Evolutionary conservation across 2,797 vertebrate species (phyloP).

Genomic region (Lacerta bilineata): DNA sequence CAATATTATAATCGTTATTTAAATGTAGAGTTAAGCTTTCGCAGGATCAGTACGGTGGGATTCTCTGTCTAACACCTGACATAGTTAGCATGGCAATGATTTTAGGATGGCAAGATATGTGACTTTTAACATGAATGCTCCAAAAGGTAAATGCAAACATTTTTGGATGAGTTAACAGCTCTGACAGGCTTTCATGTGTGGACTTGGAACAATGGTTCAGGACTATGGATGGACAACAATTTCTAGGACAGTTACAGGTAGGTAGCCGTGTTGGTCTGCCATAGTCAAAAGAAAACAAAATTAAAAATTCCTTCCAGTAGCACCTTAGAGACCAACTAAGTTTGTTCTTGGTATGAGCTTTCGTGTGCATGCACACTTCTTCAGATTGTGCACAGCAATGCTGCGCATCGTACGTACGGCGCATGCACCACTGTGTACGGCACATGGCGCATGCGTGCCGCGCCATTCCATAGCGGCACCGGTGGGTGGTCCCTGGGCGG

Average conservation of each 20-base stretch:
- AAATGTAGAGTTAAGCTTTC: conserved; percentile 69
- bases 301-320: too few relatives aligned
- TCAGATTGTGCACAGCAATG: too few relatives aligned
- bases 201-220: conserved; percentile 59
- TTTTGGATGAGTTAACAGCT: conserved; percentile 87
- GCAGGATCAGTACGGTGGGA: conserved; percentile 60
- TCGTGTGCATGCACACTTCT: too few relatives aligned
- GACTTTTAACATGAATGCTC: conserved; percentile 77
- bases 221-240: background rate
- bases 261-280: too few relatives aligned
- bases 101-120: conserved; percentile 80
- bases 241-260: background rate
- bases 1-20: conserved; percentile 77
- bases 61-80: conserved; percentile 90
- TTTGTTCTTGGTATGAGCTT: too few relatives aligned
- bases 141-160: conserved; percentile 88
- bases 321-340: too few relatives aligned
- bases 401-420: too few relatives aligned
- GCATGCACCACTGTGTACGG: too few relatives aligned
- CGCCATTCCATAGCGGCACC: too few relatives aligned
- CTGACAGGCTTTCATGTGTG: conserved; percentile 82
- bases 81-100: conserved; percentile 82
- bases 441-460: too few relatives aligned
- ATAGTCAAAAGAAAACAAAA: too few relatives aligned
- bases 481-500: too few relatives aligned